Evolutionary conservation across 2,888 invertebrate species (phyloP).

Genomic region (Tyria jacobaeae): DNA sequence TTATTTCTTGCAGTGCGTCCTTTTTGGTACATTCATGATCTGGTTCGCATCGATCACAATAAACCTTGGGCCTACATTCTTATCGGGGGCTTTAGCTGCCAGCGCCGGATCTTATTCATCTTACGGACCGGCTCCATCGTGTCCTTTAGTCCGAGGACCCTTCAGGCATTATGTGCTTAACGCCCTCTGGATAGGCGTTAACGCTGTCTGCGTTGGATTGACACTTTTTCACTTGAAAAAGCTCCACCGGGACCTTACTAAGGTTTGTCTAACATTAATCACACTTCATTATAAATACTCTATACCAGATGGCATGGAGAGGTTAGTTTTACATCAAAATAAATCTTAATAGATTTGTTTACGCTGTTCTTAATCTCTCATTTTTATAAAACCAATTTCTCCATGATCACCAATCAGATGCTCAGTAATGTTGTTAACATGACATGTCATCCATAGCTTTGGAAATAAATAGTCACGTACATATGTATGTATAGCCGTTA

Average conservation of each 20-base stretch:
- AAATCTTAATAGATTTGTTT: conserved; percentile 54
- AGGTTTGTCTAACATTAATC: conserved; percentile 74
- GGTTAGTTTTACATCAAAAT: conserved; percentile 55
- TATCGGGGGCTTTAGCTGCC: conserved; percentile 93
- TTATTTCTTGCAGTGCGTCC: conserved; percentile 90
- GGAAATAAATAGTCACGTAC: conserved; percentile 50
- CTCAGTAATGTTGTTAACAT: conserved; percentile 51
- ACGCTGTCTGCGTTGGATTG: conserved; percentile 93
- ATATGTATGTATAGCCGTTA: conserved; percentile 51
- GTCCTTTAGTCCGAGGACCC: conserved; percentile 94
- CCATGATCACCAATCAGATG: conserved; percentile 65
- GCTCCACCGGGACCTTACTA: conserved; percentile 93
- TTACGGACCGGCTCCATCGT: conserved; percentile 91
- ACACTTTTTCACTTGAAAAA: conserved; percentile 94
- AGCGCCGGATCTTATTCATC: conserved; percentile 91
- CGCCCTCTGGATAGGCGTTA: conserved; percentile 95
- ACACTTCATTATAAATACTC: conserved; percentile 21
- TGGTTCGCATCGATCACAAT: conserved; percentile 97
- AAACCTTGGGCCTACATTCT: conserved; percentile 95
- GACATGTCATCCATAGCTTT: conserved; percentile 71
- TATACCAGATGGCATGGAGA: conserved; percentile 67
- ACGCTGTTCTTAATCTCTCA: conserved; percentile 58
- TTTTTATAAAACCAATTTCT: conserved; percentile 64
- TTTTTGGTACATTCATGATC: conserved; percentile 96
- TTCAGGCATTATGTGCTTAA: conserved; percentile 96